phyloP scores from a whole-genome alignment of 2,797 vertebrate species.

The Pogonophryne albipinna region DNA sequence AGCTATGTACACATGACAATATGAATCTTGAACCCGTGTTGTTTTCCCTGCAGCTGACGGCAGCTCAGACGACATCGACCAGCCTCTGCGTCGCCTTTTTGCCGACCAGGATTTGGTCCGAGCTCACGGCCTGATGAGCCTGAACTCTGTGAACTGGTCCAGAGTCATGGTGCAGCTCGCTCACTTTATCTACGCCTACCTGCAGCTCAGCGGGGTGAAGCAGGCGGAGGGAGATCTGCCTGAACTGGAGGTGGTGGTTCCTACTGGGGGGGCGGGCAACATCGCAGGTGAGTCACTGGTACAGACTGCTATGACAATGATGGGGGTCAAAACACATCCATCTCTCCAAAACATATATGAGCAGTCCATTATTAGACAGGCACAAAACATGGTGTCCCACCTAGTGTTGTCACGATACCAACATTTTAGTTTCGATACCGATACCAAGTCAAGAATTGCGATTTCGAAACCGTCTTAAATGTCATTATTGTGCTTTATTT shows the following conservation, averaged over 20 bases:
- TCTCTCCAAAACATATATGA: too few species aligned
- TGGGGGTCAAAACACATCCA: too few species aligned
- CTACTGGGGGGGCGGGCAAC: conserved; percentile 94
- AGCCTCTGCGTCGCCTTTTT: conserved; percentile 88
- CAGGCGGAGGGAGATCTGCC: conserved; percentile 66
- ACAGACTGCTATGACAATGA: too few species aligned
- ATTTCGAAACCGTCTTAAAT: too few species aligned
- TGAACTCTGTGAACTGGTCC: conserved; percentile 95
- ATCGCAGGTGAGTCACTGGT: conserved; percentile 85
- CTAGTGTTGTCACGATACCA: too few species aligned
- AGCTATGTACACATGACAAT: neutral
- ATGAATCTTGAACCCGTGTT: neutral
- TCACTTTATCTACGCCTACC: conserved; percentile 92
- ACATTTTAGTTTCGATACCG: too few species aligned
- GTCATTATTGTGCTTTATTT: too few species aligned
- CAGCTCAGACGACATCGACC: conserved; percentile 92
- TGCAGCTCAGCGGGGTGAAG: conserved; percentile 80
- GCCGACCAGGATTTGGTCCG: conserved; percentile 85
- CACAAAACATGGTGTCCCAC: too few species aligned
- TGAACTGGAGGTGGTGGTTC: conserved; percentile 91
- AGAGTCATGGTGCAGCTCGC: conserved; percentile 92
- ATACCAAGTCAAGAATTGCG: too few species aligned
- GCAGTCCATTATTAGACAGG: too few species aligned
- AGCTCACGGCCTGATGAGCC: conserved; percentile 88
- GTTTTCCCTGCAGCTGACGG: conserved; percentile 85